Percentiles rank a stretch among this genome's conserved stretches.
phyloP scores from a whole-genome alignment of 2,888 invertebrate species.

The Apamea crenata region DNA sequence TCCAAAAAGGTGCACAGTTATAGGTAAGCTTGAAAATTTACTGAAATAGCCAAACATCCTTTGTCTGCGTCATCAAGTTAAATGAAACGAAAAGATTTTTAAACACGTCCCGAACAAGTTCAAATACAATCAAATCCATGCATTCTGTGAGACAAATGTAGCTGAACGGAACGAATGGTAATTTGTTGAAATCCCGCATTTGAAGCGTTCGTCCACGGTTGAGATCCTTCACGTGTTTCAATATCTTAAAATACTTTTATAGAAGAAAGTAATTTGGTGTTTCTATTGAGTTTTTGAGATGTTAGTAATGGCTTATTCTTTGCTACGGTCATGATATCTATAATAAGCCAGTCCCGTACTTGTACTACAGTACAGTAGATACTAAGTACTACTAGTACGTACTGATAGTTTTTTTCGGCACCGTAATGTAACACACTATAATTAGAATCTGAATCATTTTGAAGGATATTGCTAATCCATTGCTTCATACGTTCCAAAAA shows the following conservation, averaged over 20 bases:
- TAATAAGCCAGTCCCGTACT: too few relatives aligned
- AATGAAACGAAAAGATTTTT: constrained; percentile 37
- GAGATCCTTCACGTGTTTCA: constrained; percentile 65
- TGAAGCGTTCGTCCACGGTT: constrained; percentile 69
- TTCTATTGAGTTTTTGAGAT: constrained; percentile 2
- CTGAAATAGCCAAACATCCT: constrained; percentile 29
- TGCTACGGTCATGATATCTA: background rate
- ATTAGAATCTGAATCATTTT: too few relatives aligned
- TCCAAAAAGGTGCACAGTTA: too few relatives aligned
- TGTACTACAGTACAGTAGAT: too few relatives aligned
- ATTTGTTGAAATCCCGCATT: constrained; percentile 77
- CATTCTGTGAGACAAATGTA: constrained; percentile 71
- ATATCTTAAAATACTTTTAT: constrained; percentile 51
- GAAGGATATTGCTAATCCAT: too few relatives aligned
- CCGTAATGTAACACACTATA: too few relatives aligned
- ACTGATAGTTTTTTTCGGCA: background rate
- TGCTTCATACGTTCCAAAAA: too few relatives aligned
- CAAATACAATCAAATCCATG: constrained; percentile 41
- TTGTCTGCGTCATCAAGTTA: constrained; percentile 26
- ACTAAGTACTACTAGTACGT: too few relatives aligned
- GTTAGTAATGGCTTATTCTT: too few relatives aligned
- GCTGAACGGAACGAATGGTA: constrained; percentile 77
- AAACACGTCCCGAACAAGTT: constrained; percentile 19
- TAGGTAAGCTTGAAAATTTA: background rate
- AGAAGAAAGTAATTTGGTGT: background rate